phyloP scores from a whole-genome alignment of 1,140 invertebrate genomes.

The Pseudomyrmex sp. region DNA sequence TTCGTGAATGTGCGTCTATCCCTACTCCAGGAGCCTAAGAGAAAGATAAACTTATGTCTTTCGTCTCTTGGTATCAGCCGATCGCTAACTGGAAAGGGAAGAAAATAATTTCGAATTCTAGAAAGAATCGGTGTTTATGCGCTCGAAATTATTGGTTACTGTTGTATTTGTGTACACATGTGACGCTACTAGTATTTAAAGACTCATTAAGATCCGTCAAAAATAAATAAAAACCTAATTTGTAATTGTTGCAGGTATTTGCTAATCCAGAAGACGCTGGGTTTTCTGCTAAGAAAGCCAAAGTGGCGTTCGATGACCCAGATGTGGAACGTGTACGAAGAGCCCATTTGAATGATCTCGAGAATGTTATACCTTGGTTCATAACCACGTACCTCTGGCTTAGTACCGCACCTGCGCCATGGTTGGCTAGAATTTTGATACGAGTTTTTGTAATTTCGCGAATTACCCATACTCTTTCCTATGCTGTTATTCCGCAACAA shows the following conservation, averaged over 20 bases:
- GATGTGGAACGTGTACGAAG: slow-evolving; percentile 87
- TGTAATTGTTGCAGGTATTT: slow-evolving; percentile 85
- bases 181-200: too few species aligned
- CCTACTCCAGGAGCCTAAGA: too few species aligned
- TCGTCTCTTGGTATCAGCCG: too few species aligned
- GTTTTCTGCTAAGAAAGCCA: slow-evolving; percentile 75
- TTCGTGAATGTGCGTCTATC: too few species aligned
- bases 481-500: slow-evolving; percentile 86
- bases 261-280: slow-evolving; percentile 86
- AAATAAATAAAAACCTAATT: slow-evolving; percentile 1
- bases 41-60: too few species aligned
- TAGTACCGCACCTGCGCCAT: slow-evolving; percentile 85
- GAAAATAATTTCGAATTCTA: too few species aligned
- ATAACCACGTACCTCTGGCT: slow-evolving; percentile 87
- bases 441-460: slow-evolving; percentile 86
- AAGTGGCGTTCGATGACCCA: slow-evolving; percentile 85
- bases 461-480: slow-evolving; percentile 87
- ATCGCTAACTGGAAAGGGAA: too few species aligned
- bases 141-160: too few species aligned
- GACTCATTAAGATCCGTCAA: background rate
- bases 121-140: too few species aligned
- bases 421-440: slow-evolving; percentile 87
- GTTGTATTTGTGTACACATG: too few species aligned
- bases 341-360: slow-evolving; percentile 90
- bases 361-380: slow-evolving; percentile 89